Percentiles rank a stretch among this genome's conserved stretches.
Conservation (phyloP, 2,113 vertebrate genomes). For the Vulpes lagopus region DNA sequence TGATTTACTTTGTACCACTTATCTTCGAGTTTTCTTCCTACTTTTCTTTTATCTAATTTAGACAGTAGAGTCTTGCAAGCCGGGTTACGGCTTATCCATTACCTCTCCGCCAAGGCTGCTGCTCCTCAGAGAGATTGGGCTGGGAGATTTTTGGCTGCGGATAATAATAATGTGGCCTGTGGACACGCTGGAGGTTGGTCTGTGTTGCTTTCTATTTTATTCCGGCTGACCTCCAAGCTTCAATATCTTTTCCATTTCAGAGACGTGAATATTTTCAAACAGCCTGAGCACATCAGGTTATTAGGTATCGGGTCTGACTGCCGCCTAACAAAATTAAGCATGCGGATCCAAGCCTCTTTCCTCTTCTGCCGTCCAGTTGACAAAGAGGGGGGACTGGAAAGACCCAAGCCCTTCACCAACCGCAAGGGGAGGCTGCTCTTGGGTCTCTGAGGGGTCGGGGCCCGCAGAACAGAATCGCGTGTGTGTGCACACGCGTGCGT, state of each 20-base stretch:
- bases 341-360: constrained; percentile 75
- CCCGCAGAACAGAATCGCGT: constrained; percentile 65
- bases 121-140: constrained; percentile 85
- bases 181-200: constrained; percentile 48
- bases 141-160: constrained; percentile 84
- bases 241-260: constrained; percentile 76
- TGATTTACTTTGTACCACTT: constrained; percentile 92
- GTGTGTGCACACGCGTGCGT: neutral
- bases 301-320: constrained; percentile 28
- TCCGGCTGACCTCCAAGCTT: constrained; percentile 72
- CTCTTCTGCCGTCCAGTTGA: constrained; percentile 77
- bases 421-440: constrained; percentile 67
- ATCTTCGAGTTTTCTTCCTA: constrained; percentile 89
- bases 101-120: constrained; percentile 83
- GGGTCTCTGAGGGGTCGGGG: constrained; percentile 71
- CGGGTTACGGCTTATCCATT: constrained; percentile 87
- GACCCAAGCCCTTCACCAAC: constrained; percentile 73
- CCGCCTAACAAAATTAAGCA: constrained; percentile 74
- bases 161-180: constrained; percentile 83
- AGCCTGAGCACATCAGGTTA: neutral
- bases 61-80: constrained; percentile 85
- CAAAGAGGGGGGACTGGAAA: constrained; percentile 79
- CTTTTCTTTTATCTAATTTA: constrained; percentile 91
- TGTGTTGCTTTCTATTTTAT: constrained; percentile 72
- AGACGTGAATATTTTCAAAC: constrained; percentile 69